phyloP scores from a whole-genome alignment of 2,113 vertebrate genomes.

The Pristiophorus japonicus region DNA sequence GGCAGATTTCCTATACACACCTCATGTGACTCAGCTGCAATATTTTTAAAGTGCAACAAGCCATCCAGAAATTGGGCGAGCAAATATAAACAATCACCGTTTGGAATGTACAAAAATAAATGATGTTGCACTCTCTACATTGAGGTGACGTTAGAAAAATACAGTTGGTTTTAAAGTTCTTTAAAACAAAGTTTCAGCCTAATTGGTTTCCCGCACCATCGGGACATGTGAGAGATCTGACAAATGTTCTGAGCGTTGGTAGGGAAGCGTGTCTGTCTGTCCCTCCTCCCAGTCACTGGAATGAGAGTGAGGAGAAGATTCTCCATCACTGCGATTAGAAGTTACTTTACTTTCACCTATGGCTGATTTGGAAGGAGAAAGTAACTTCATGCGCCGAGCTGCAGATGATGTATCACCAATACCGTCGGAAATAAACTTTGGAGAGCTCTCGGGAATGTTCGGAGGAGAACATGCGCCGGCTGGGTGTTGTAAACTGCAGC shows the following conservation, averaged over 20 bases:
- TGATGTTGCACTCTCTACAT: neutral
- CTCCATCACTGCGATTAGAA: slow-evolving; percentile 59
- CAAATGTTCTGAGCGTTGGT: neutral
- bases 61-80: neutral
- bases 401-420: slow-evolving; percentile 42
- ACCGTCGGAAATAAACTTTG: slow-evolving; percentile 36
- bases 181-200: neutral
- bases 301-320: slow-evolving; percentile 52
- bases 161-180: neutral
- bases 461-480: slow-evolving; percentile 39
- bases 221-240: neutral
- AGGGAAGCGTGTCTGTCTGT: slow-evolving; percentile 40
- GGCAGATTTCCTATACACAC: neutral
- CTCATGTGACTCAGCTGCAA: neutral
- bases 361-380: slow-evolving; percentile 49
- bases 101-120: slow-evolving; percentile 22
- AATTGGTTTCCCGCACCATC: neutral
- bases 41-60: slow-evolving; percentile 11
- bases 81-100: neutral
- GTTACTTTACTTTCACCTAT: slow-evolving; percentile 44
- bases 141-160: neutral
- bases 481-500: slow-evolving; percentile 39
- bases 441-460: slow-evolving; percentile 23
- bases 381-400: slow-evolving; percentile 53
- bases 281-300: slow-evolving; percentile 61